phyloP scores from a whole-genome alignment of 2,888 invertebrate genomes.

The Psococerastis gibbosa region DNA sequence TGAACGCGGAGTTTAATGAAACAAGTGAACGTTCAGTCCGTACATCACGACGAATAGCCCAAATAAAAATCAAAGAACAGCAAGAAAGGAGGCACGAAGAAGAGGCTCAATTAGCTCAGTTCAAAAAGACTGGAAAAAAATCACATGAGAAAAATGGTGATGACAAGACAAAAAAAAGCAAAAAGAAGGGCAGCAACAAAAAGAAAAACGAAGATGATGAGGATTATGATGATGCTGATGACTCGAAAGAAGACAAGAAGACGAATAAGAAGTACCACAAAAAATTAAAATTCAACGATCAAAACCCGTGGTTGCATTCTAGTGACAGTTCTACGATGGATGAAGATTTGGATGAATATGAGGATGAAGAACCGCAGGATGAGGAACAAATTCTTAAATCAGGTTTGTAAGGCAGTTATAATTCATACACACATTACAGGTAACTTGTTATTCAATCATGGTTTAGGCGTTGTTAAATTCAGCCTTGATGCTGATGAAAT shows the following conservation, averaged over 20 bases:
- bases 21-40: conserved; percentile 39
- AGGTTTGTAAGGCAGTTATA: no score
- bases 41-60: conserved; percentile 69
- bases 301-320: conserved; percentile 36
- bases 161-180: conserved; percentile 28
- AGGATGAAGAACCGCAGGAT: conserved; percentile 31
- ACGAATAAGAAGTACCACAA: conserved; percentile 25
- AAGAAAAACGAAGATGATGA: conserved; percentile 26
- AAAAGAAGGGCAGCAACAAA: conserved; percentile 23
- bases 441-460: no score
- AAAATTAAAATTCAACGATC: conserved; percentile 27
- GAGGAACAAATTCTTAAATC: conserved; percentile 17
- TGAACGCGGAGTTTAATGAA: conserved; percentile 16
- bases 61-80: conserved; percentile 71
- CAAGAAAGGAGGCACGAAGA: conserved; percentile 56
- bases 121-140: conserved; percentile 43
- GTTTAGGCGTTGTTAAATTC: no score
- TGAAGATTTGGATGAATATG: conserved; percentile 28
- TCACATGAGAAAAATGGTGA: conserved; percentile 19
- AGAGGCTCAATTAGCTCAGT: conserved; percentile 46
- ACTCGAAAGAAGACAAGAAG: conserved; percentile 21
- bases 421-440: no score
- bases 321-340: conserved; percentile 29
- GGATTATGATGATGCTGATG: conserved; percentile 26
- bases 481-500: no score